These are phyloP conservation scores for Montipora foliosa DNA, from an alignment of 64 coral and sea anemone species.

Conservation along the genomic window DNA sequence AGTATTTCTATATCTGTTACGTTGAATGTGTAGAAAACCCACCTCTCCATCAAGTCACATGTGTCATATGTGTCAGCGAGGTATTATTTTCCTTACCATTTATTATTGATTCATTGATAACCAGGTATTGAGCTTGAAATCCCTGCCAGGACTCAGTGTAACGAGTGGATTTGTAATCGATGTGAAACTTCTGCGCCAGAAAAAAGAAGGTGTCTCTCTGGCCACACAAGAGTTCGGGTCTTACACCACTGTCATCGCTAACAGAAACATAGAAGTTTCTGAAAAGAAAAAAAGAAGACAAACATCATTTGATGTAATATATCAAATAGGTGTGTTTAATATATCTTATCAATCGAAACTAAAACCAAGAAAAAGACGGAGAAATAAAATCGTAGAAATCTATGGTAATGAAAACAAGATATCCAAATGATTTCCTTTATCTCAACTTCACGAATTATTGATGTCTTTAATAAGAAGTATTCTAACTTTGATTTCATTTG, in stretches of 20 bases:
- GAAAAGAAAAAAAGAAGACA: neutral
- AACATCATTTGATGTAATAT: neutral
- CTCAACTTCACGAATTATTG: too few species aligned
- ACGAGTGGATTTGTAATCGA: neutral
- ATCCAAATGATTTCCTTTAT: too few species aligned
- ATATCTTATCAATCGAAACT: too few species aligned
- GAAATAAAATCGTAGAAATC: too few species aligned
- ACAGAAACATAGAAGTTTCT: neutral
- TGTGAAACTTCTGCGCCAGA: neutral
- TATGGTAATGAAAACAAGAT: too few species aligned
- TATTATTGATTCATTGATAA: neutral
- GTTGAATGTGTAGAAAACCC: too few species aligned
- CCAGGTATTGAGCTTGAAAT: neutral
- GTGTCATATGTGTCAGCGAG: neutral
- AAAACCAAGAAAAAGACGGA: too few species aligned
- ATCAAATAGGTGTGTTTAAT: neutral
- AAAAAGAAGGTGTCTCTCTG: too few species aligned
- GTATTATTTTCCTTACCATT: neutral
- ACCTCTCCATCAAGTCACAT: too few species aligned
- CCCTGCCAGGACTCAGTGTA: neutral
- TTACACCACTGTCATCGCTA: constrained; percentile 1
- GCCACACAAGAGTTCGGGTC: neutral
- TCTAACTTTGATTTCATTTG: too few species aligned
- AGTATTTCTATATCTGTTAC: too few species aligned
- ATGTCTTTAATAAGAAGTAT: too few species aligned